A percentile compares a stretch with the other conserved stretches of the same genome.
Evolutionary conservation across 2,797 vertebrate species (phyloP).

Genomic region (Epinephelus malabaricus): DNA sequence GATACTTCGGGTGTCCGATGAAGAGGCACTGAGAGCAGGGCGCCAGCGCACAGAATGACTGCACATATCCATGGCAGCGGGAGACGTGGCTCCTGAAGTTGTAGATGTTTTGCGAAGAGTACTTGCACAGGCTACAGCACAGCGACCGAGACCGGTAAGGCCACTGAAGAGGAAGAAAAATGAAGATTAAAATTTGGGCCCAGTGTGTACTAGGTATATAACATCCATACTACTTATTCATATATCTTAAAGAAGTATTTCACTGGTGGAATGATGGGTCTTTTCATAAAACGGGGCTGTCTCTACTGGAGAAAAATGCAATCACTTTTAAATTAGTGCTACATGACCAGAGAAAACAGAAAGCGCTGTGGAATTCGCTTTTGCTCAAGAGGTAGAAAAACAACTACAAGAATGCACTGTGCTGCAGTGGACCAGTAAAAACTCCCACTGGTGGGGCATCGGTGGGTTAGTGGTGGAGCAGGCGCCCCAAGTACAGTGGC

Average conservation of each 20-base stretch:
- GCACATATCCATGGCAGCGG: conserved; percentile 91
- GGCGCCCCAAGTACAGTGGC: too few species aligned
- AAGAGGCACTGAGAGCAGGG: conserved; percentile 93
- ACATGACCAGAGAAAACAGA: too few species aligned
- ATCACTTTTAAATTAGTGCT: too few species aligned
- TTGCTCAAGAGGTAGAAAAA: too few species aligned
- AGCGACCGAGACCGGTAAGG: conserved; percentile 92
- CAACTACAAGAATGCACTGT: too few species aligned
- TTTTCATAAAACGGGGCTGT: too few species aligned
- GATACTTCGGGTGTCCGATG: conserved; percentile 88
- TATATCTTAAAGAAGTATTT: background rate
- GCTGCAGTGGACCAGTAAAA: too few species aligned
- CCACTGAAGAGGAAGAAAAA: conserved; percentile 81
- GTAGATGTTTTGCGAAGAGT: conserved; percentile 91
- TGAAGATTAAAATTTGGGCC: background rate
- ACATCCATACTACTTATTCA: background rate
- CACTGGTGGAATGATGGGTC: too few species aligned
- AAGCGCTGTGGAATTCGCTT: too few species aligned
- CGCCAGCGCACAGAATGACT: conserved; percentile 90
- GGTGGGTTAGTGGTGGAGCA: too few species aligned
- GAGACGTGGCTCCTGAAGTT: conserved; percentile 92
- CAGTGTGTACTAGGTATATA: background rate
- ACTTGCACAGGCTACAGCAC: conserved; percentile 95
- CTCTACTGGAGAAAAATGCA: too few species aligned
- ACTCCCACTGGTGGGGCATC: too few species aligned